phyloP scores from a whole-genome alignment of 2,797 vertebrate species.

The Sebastes vulpes region DNA sequence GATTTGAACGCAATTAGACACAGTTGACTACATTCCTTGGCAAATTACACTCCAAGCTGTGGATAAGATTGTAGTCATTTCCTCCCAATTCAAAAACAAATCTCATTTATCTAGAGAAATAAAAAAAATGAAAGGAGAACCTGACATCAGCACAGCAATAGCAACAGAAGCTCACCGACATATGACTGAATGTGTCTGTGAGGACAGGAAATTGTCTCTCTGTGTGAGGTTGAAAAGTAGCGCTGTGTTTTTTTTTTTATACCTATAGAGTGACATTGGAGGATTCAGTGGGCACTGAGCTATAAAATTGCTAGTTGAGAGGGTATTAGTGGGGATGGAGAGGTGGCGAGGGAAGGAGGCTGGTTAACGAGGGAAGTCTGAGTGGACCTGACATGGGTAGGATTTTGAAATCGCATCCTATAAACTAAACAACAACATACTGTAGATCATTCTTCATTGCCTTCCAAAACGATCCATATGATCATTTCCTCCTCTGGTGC shows the following conservation, averaged over 20 bases:
- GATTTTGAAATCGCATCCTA: not conserved
- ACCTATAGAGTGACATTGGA: constrained; percentile 58
- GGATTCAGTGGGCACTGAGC: constrained; percentile 55
- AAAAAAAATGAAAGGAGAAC: constrained; percentile 26
- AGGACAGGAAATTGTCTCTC: constrained; percentile 57
- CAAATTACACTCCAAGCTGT: constrained; percentile 39
- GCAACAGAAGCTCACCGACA: constrained; percentile 6
- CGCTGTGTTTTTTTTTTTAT: constrained; percentile 5
- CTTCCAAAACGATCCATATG: not conserved
- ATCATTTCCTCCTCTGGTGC: not conserved
- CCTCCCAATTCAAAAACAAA: constrained; percentile 53
- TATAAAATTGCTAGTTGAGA: constrained; percentile 73
- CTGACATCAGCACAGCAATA: constrained; percentile 14
- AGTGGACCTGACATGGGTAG: not conserved
- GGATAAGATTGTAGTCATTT: constrained; percentile 46
- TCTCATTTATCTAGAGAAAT: constrained; percentile 47
- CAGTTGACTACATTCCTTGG: constrained; percentile 34
- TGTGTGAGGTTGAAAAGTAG: constrained; percentile 25
- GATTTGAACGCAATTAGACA: constrained; percentile 66
- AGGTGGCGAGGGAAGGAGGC: constrained; percentile 28
- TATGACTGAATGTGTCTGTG: constrained; percentile 6
- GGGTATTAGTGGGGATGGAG: constrained; percentile 58
- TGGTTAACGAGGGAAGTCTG: not conserved
- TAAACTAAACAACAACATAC: not conserved
- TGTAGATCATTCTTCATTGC: not conserved